phyloP scores from a whole-genome alignment of 2,113 vertebrate genomes.

The Elephas maximus region DNA sequence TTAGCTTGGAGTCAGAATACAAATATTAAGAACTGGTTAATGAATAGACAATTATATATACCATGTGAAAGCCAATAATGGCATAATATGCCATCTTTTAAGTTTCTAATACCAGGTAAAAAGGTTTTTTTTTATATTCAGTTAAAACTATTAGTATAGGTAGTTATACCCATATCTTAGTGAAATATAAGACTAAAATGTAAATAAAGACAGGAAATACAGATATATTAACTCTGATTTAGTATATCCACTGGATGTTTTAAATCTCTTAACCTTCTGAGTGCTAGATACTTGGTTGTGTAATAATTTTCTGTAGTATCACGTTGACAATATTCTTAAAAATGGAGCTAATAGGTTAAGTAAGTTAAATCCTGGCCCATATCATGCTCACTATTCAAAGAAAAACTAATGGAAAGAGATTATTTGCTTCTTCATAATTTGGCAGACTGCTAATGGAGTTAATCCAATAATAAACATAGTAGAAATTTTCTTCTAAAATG shows the following conservation, averaged over 20 bases:
- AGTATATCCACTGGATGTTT: background rate
- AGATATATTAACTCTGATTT: background rate
- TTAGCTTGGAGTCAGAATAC: constrained; percentile 17
- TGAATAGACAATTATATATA: background rate
- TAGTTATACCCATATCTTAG: background rate
- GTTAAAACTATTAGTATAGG: background rate
- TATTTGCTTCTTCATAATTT: constrained; percentile 51
- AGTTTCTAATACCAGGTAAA: background rate
- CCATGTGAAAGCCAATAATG: background rate
- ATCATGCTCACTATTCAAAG: background rate
- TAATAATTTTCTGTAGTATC: background rate
- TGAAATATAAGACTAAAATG: background rate
- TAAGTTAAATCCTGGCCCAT: background rate
- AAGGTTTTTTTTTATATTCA: background rate
- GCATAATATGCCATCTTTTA: background rate
- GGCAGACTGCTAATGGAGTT: background rate
- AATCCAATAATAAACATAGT: constrained; percentile 27
- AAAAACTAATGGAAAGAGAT: background rate
- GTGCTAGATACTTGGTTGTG: background rate
- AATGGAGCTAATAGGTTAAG: background rate
- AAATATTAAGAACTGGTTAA: constrained; percentile 44
- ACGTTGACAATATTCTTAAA: background rate
- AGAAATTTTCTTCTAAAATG: constrained; percentile 38
- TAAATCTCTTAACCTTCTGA: background rate
- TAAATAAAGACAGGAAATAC: background rate